These are phyloP conservation scores for Hiodon alosoides DNA, from an alignment of 2,113 vertebrate genomes.

Conservation along the genomic window DNA sequence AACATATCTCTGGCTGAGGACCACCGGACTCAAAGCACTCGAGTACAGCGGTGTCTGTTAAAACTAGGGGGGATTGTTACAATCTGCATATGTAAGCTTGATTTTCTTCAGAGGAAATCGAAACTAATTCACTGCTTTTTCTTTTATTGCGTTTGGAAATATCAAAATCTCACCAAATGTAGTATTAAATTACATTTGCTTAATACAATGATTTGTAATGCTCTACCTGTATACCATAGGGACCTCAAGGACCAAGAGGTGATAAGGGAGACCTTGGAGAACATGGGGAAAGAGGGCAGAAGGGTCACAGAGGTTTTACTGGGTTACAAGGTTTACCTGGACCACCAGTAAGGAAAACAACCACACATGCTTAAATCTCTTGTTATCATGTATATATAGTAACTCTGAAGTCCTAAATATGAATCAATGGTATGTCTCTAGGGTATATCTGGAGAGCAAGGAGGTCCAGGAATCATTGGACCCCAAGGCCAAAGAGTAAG, in stretches of 20 bases:
- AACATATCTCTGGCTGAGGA: too few relatives aligned
- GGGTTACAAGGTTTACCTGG: constrained; percentile 95
- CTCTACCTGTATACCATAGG: constrained; percentile 56
- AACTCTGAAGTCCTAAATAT: too few relatives aligned
- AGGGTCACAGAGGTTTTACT: constrained; percentile 93
- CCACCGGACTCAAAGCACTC: too few relatives aligned
- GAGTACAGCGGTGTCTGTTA: too few relatives aligned
- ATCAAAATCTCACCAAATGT: not conserved
- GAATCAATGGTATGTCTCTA: constrained; percentile 40
- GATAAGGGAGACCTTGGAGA: constrained; percentile 96
- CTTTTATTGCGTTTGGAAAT: not conserved
- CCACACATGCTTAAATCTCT: not conserved
- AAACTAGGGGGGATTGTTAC: too few relatives aligned
- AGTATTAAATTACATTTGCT: not conserved
- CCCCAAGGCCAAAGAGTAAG: constrained; percentile 87
- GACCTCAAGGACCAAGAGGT: constrained; percentile 95
- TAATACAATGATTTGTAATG: too few relatives aligned
- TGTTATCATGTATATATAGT: not conserved
- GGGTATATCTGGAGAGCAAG: constrained; percentile 91
- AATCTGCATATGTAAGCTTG: too few relatives aligned
- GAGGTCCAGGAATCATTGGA: constrained; percentile 82
- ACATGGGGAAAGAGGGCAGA: constrained; percentile 90
- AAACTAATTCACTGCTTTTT: not conserved
- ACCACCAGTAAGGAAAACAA: constrained; percentile 77
- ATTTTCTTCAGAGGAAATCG: too few relatives aligned